Base-by-base conservation (phyloP, 2,113 vertebrate species). In the Poeciliopsis prolifica region DNA sequence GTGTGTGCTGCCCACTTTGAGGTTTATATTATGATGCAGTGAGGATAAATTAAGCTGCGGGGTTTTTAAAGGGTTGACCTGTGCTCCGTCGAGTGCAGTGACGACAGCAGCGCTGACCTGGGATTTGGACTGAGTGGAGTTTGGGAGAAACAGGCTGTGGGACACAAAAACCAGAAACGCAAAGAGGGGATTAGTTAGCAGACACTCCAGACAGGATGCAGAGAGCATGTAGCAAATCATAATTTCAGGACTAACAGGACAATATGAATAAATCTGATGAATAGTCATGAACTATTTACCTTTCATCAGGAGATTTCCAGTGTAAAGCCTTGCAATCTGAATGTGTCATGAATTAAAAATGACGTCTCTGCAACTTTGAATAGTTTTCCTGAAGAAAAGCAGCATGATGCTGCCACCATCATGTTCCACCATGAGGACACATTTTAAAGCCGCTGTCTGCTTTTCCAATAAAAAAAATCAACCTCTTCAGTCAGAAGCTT, bases 21-120 rank as follows among this genome's bases (percentile, higher is more conserved):
- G 70, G 31, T 84, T 81, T 75, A 44, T 68, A 72, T 48, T 65
- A 31, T 60, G 48, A 74, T 62, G 80, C 68, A 75, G 51, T 3
- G 24, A 44, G 69, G 37, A 85, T 79, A 79, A 60, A 77, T 77
- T 54, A 30, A 77, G 70, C 44, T 54, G 9, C 51, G 68, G 61
- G 62, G 51, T n/a, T 87, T 81, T 74, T 61, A 77, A 80, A 82
- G 70, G 42, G 54, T 72, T 78, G 66, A 72, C 75, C 73, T 78
- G 35, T 78, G 68, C 63, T 83, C 69, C 28, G 40, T 87, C 1
- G 33, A 81, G 74, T 44, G 44, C 51, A 3, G 33, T 51, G 70
- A 75, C 1, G 5, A 77, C 68, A 74, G 48, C 63, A 70, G 69
- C 33, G 24, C 67, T 72, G 70, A 73, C 72, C 31, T 69, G 76